Percentiles rank a stretch among this genome's conserved stretches.
These are phyloP conservation scores for Trisateles emortualis DNA, from an alignment of 2,888 invertebrate genomes.

Conservation along the genomic window DNA sequence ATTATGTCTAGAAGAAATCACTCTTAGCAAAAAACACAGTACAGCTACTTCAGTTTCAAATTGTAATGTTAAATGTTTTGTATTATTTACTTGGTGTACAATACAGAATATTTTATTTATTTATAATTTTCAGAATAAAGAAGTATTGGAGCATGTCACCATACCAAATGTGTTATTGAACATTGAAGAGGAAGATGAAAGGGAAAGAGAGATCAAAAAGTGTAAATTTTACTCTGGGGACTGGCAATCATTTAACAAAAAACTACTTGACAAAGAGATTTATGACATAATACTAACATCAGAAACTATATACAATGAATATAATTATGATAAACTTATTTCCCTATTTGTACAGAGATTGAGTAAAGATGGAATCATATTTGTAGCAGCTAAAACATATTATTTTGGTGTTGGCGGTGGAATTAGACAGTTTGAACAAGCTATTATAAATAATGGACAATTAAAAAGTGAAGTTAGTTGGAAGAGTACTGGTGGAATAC, in stretches of 20 bases:
- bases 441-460: constrained; percentile 82
- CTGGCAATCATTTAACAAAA: constrained; percentile 88
- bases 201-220: constrained; percentile 59
- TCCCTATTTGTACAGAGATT: constrained; percentile 89
- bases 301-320: constrained; percentile 96
- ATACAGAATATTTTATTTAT: no score
- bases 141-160: constrained; percentile 93
- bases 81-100: no score
- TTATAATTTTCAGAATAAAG: constrained; percentile 90
- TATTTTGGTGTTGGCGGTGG: constrained; percentile 99
- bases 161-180: constrained; percentile 93
- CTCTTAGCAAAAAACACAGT: no score
- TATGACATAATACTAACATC: constrained; percentile 96
- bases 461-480: constrained; percentile 88
- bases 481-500: constrained; percentile 88
- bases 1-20: no score
- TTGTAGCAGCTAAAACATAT: constrained; percentile 95
- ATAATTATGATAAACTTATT: constrained; percentile 92
- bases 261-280: constrained; percentile 70
- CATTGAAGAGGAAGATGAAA: constrained; percentile 76
- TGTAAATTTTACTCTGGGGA: constrained; percentile 91
- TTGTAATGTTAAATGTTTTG: no score
- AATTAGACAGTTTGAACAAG: constrained; percentile 90
- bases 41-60: no score
- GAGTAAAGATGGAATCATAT: constrained; percentile 87